Conservation (phyloP, 2,797 vertebrate species). For the Fistularia tabacaria region DNA sequence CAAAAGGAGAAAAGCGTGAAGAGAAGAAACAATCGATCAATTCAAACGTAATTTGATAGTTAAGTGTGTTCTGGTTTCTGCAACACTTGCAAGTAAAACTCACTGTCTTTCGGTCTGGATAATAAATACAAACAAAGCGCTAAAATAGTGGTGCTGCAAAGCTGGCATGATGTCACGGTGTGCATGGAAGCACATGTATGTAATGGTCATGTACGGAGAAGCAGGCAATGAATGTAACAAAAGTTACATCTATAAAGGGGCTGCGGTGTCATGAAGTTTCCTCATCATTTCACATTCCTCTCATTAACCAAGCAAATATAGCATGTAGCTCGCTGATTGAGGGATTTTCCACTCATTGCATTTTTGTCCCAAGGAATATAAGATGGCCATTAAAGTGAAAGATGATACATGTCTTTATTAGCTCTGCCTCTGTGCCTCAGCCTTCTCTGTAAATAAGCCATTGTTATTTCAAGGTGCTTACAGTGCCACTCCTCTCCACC, state of each 20-base stretch:
- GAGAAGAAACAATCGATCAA: slow-evolving; percentile 46
- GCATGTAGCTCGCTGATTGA: slow-evolving; percentile 24
- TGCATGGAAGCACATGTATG: too few species aligned
- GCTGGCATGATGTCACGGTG: too few species aligned
- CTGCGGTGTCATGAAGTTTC: slow-evolving; percentile 30
- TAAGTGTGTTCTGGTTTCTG: too few species aligned
- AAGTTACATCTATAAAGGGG: slow-evolving; percentile 25
- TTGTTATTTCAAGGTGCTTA: slow-evolving; percentile 74
- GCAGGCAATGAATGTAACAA: slow-evolving; percentile 12
- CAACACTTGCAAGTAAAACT: too few species aligned
- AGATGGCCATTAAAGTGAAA: slow-evolving; percentile 64
- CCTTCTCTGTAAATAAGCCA: slow-evolving; percentile 79
- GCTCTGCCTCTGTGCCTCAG: slow-evolving; percentile 66
- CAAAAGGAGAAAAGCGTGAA: slow-evolving; percentile 49
- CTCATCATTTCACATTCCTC: slow-evolving; percentile 41
- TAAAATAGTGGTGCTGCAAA: too few species aligned
- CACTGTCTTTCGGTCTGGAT: too few species aligned
- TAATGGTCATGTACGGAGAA: too few species aligned
- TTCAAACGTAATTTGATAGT: slow-evolving; percentile 18
- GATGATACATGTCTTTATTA: slow-evolving; percentile 65
- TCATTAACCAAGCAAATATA: slow-evolving; percentile 47
- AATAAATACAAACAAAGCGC: too few species aligned
- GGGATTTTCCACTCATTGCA: slow-evolving; percentile 19
- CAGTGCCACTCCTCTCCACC: slow-evolving; percentile 69
- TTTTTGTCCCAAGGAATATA: slow-evolving; percentile 41